Evolutionary conservation across 2,888 invertebrate species (phyloP).

Genomic region (Hedya salicella): DNA sequence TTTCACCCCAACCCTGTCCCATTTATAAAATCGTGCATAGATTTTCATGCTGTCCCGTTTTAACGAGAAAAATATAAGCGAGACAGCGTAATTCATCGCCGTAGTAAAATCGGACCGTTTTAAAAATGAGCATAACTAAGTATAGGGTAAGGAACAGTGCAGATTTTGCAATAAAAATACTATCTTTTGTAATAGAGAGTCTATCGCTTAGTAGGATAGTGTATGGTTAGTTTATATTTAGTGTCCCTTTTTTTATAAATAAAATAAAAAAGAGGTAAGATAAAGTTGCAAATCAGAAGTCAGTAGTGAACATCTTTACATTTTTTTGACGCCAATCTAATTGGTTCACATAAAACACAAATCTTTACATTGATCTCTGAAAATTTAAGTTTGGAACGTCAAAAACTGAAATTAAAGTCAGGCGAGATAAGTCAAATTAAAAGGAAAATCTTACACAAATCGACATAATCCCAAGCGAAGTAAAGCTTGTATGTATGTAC

Average conservation of each 20-base stretch:
- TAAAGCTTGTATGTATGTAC: too few relatives aligned
- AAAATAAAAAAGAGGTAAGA: not conserved
- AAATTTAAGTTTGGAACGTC: too few relatives aligned
- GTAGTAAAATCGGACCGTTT: not conserved
- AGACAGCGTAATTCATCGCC: not conserved
- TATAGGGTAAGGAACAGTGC: not conserved
- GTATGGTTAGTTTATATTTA: not conserved
- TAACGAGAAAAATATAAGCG: not conserved
- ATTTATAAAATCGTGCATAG: not conserved
- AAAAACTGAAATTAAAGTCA: too few relatives aligned
- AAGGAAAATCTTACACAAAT: too few relatives aligned
- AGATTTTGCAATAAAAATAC: slow-evolving; percentile 5
- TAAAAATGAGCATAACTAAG: not conserved
- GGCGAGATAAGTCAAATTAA: too few relatives aligned
- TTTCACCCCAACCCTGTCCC: not conserved
- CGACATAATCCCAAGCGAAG: too few relatives aligned
- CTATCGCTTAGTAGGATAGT: not conserved
- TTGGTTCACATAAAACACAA: too few relatives aligned
- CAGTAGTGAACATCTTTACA: too few relatives aligned
- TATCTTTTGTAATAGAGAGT: not conserved
- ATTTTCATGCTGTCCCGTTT: not conserved
- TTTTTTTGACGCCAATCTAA: too few relatives aligned
- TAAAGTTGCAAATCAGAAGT: too few relatives aligned
- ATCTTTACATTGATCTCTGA: too few relatives aligned
- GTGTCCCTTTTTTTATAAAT: not conserved